phyloP scores from a whole-genome alignment of 2,888 invertebrate genomes.

The Patella ulyssiponensis region DNA sequence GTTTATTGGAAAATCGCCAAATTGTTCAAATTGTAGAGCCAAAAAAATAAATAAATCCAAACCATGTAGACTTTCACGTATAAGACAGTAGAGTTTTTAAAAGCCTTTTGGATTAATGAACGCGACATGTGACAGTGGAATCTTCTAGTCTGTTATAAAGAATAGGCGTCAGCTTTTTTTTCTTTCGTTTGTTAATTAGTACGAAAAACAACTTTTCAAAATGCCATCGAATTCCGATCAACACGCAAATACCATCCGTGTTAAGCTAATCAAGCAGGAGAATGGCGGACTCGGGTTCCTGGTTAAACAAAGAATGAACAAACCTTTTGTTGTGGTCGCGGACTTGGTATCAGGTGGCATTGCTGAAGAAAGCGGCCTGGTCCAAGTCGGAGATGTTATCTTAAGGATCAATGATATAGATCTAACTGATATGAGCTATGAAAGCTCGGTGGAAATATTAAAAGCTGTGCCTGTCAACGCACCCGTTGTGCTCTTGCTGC shows the following conservation, averaged over 20 bases:
- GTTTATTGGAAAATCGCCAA: too few species aligned
- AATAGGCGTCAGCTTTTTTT: too few species aligned
- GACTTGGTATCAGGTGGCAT: slow-evolving; percentile 65
- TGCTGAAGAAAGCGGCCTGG: slow-evolving; percentile 65
- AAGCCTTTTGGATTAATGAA: too few species aligned
- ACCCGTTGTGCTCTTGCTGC: slow-evolving; percentile 59
- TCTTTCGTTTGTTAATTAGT: too few species aligned
- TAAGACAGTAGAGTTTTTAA: too few species aligned
- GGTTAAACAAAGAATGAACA: slow-evolving; percentile 57
- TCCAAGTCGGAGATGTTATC: slow-evolving; percentile 67
- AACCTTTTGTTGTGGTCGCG: slow-evolving; percentile 60
- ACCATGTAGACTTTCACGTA: too few species aligned
- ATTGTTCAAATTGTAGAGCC: too few species aligned
- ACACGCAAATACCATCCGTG: slow-evolving; percentile 56
- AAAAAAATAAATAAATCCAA: too few species aligned
- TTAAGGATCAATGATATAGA: slow-evolving; percentile 65
- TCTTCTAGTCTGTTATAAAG: too few species aligned
- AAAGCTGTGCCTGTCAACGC: slow-evolving; percentile 56
- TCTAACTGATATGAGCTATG: slow-evolving; percentile 62
- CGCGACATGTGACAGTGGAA: too few species aligned
- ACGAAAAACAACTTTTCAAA: neutral
- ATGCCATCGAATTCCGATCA: slow-evolving; percentile 36
- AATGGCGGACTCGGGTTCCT: slow-evolving; percentile 65
- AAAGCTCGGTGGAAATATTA: slow-evolving; percentile 56
- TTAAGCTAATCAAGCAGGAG: slow-evolving; percentile 60